A percentile compares a stretch with the other conserved stretches of the same genome.
Evolutionary conservation across 37 sponge, comb jelly and placozoan species (phyloP).

Genomic region (Chondrosia reniformis): DNA sequence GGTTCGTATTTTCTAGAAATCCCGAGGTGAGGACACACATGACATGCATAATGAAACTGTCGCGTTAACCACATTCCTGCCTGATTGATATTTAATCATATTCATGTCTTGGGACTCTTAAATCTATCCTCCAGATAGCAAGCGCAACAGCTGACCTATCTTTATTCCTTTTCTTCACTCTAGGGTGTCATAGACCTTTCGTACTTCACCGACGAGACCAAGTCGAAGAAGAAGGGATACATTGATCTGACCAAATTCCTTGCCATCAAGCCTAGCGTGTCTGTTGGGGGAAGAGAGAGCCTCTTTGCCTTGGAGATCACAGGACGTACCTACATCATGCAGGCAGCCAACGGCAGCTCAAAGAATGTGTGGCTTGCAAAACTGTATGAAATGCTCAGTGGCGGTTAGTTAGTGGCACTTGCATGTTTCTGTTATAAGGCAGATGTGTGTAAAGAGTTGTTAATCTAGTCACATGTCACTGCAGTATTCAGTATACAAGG

Average conservation of each 20-base stretch:
- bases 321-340: constrained; percentile 63
- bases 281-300: constrained; percentile 54
- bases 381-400: constrained; percentile 47
- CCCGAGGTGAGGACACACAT: constrained; percentile 34
- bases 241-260: constrained; percentile 56
- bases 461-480: too few relatives aligned
- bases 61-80: too few relatives aligned
- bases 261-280: constrained; percentile 55
- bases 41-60: too few relatives aligned
- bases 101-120: too few relatives aligned
- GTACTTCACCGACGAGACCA: constrained; percentile 61
- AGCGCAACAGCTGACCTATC: neutral
- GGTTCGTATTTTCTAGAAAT: constrained; percentile 60
- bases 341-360: constrained; percentile 43
- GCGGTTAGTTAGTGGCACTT: neutral
- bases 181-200: constrained; percentile 29
- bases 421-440: neutral
- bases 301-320: constrained; percentile 71
- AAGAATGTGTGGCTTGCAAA: constrained; percentile 83
- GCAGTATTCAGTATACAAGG: too few relatives aligned
- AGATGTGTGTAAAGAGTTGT: constrained; percentile 4
- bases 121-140: too few relatives aligned
- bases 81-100: too few relatives aligned
- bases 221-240: constrained; percentile 27
- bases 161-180: neutral